These are phyloP conservation scores for Hydrocynus forskahlii DNA, from an alignment of 2,797 vertebrate genomes.

Conservation along the genomic window DNA sequence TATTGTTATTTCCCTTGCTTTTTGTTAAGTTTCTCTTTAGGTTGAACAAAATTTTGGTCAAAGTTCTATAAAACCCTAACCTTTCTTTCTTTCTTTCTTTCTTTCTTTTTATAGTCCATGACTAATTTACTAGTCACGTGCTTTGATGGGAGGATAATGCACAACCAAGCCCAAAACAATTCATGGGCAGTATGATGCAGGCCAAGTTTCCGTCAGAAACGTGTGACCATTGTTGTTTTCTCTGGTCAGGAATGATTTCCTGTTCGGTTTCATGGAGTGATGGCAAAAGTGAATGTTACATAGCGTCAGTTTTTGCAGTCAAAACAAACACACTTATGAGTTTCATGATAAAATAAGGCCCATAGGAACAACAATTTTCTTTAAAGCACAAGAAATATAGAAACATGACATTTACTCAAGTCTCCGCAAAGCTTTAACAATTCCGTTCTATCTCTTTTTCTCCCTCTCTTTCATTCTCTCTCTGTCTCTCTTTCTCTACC, in stretches of 20 bases:
- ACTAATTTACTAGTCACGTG: neutral
- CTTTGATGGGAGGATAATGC: neutral
- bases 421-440: no score
- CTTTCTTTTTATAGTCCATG: no score
- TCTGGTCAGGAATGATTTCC: neutral
- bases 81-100: no score
- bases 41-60: no score
- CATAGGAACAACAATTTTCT: neutral
- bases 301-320: neutral
- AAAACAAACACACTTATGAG: neutral
- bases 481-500: no score
- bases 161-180: neutral
- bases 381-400: neutral
- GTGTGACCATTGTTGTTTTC: slow-evolving; percentile 4
- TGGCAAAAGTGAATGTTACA: neutral
- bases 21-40: no score
- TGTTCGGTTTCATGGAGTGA: neutral
- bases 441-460: no score
- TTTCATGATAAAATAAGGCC: neutral
- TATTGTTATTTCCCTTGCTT: no score
- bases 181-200: neutral
- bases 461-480: no score
- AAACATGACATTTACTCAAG: neutral
- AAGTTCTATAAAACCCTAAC: no score
- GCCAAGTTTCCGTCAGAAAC: slow-evolving; percentile 5